Evolutionary conservation across 2,888 invertebrate genomes (phyloP), one percentile per base, ranked within the genome.

Genomic region (Heliconius erato): DNA sequence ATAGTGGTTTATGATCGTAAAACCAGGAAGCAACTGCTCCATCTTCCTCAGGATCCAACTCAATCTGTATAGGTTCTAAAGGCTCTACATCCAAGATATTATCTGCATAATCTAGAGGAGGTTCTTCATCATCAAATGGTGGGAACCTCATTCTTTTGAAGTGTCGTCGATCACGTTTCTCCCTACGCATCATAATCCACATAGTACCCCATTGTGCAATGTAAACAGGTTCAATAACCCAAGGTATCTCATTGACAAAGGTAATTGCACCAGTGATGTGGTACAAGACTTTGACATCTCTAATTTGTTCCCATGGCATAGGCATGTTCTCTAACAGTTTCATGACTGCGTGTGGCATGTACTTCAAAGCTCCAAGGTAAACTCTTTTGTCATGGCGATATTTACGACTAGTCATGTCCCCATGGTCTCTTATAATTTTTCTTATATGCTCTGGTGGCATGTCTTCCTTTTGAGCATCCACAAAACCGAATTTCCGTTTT

Each of bases 151-250:
- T 99, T 88, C 99, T 96, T 94, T 99, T 99, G 92, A 99, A 99
- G 93, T 99, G 99, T 54, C 99, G 97, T 91, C 99, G 98, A 96
- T 99, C 99, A 85, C 99, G 97, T 93, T 99, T 99, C 91, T 99
- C 99, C 88, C 99, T 97, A 87, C 99, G 97, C 99, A 99, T 99
- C 99, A 99, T 99, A 88, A 99, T 99, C 99, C 99, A 99, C 99
- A 99, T 99, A 1, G 99, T 99, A 71, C 99, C 99, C 99, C 99
- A 99, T 91, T 99, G 99, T 1, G 99, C 99, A 87, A 99, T 99
- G 92, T 99, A 99, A 9, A 99, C 98, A 0, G 99, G 99, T 91
- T 99, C 99, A 88, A 99, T 98, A 5, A 99, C 99, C 99, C 99
- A 99, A 3, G 99, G 99, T 89, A 99, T 99, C 96, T 99, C 99